phyloP scores from a whole-genome alignment of 2,797 vertebrate species.

The Atherinosoma microstoma region DNA sequence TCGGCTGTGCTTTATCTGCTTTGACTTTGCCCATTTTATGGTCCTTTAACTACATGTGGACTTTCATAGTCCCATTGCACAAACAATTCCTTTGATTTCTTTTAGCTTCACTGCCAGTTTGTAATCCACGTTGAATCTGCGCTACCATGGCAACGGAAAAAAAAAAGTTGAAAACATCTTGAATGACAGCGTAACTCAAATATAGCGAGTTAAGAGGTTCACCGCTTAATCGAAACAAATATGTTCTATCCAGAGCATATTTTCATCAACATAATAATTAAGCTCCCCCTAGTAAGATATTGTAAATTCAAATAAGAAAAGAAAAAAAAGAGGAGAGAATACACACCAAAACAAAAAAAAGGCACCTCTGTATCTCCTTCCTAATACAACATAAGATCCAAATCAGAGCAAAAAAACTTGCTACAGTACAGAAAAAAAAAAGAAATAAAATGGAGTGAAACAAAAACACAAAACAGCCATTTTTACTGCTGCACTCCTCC shows the following conservation, averaged over 20 bases:
- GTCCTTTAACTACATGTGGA: conserved; percentile 6
- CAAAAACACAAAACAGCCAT: conserved; percentile 29
- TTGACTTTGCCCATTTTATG: conserved; percentile 23
- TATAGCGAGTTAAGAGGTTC: conserved; percentile 81
- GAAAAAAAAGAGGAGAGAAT: conserved; percentile 32
- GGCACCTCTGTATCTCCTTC: conserved; percentile 75
- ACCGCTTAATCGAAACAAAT: conserved; percentile 81
- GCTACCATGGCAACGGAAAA: conserved; percentile 33
- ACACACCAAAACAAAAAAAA: conserved; percentile 72
- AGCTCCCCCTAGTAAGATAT: conserved; percentile 75
- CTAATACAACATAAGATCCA: conserved; percentile 39
- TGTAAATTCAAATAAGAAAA: conserved; percentile 47
- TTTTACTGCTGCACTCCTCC: conserved; percentile 28
- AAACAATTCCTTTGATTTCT: background rate
- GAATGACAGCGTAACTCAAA: conserved; percentile 73
- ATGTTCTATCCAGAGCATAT: conserved; percentile 77
- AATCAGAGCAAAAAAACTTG: conserved; percentile 38
- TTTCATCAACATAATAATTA: conserved; percentile 72
- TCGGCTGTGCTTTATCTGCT: conserved; percentile 8
- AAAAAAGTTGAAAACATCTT: conserved; percentile 41
- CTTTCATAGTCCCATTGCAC: conserved; percentile 48
- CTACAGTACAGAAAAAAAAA: conserved; percentile 47
- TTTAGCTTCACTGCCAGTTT: background rate
- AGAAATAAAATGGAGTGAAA: conserved; percentile 36
- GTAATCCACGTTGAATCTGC: background rate